Evolutionary conservation across 2,888 invertebrate genomes (phyloP).

Genomic region (Aleiodes testaceus): DNA sequence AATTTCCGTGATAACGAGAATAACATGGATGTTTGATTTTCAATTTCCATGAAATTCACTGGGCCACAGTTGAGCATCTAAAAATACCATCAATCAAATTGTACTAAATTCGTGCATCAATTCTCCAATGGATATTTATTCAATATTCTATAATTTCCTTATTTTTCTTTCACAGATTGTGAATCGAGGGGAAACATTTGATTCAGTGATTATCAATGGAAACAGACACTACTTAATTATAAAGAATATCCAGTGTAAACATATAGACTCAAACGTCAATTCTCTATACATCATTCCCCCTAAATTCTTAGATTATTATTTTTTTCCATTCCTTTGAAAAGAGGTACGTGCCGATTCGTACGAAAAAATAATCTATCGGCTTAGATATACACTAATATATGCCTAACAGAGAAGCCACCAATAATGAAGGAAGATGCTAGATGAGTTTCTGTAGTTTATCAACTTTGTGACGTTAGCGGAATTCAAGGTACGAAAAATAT

Average conservation of each 20-base stretch:
- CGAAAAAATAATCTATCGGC: not conserved
- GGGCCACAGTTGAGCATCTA: too few species aligned
- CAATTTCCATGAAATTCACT: not conserved
- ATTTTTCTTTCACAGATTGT: not conserved
- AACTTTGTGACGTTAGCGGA: not conserved
- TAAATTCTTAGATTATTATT: too few species aligned
- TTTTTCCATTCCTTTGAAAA: too few species aligned
- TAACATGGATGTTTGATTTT: not conserved
- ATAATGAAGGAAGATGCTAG: not conserved
- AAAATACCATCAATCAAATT: too few species aligned
- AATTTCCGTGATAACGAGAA: slow-evolving; percentile 4
- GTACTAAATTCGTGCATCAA: too few species aligned
- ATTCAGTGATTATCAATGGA: not conserved
- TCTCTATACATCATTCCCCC: too few species aligned
- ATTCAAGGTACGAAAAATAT: not conserved
- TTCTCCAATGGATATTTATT: too few species aligned
- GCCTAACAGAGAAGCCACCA: not conserved
- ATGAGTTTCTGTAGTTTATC: not conserved
- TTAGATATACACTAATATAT: not conserved
- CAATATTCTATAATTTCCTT: too few species aligned
- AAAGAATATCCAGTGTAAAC: not conserved
- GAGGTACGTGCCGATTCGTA: not conserved
- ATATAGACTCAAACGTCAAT: not conserved
- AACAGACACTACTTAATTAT: not conserved
- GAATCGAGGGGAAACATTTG: not conserved